Conservation (phyloP, 2,113 vertebrate genomes). For the Ochotona curzoniae region DNA sequence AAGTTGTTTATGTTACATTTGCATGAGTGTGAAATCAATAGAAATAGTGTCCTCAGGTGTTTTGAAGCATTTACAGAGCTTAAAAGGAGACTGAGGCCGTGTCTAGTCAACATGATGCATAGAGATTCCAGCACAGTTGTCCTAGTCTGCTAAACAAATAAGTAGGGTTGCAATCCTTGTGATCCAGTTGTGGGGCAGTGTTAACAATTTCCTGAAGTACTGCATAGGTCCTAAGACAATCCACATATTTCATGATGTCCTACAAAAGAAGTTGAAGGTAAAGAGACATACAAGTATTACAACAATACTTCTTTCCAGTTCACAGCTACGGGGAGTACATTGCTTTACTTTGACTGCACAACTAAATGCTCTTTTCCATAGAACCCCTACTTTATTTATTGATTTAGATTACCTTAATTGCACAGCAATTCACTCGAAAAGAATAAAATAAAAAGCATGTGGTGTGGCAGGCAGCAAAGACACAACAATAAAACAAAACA, state of each 20-base stretch:
- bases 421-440: background rate
- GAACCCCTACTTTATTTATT: background rate
- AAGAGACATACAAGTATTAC: conserved; percentile 23
- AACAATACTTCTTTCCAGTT: background rate
- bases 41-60: conserved; percentile 78
- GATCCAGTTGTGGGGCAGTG: background rate
- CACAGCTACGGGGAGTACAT: background rate
- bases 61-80: conserved; percentile 68
- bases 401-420: background rate
- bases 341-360: background rate
- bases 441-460: background rate
- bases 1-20: conserved; percentile 75
- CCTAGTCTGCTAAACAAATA: background rate
- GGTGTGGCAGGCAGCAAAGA: background rate
- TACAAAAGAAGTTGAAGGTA: conserved; percentile 61
- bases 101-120: background rate
- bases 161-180: background rate
- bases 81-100: background rate
- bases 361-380: background rate
- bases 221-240: conserved; percentile 49
- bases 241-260: conserved; percentile 51
- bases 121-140: background rate
- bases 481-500: background rate
- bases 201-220: conserved; percentile 52
- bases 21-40: conserved; percentile 74